A percentile compares a stretch with the other conserved stretches of the same genome.
Conservation (phyloP, 2,797 vertebrate genomes). For the Cephalopachus bancanus region DNA sequence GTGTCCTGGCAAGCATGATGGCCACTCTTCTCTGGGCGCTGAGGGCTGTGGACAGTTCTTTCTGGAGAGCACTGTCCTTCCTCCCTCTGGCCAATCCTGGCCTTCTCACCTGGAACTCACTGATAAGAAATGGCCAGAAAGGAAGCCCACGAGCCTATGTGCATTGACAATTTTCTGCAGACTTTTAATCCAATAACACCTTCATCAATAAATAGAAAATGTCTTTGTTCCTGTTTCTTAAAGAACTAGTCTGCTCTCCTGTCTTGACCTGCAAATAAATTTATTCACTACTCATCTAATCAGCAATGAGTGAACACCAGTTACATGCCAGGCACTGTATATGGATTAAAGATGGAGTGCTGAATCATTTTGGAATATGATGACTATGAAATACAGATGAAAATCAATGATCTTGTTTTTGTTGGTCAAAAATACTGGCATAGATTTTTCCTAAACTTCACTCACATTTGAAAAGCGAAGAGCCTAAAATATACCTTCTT, state of each 20-base stretch:
- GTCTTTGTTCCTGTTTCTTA: slow-evolving; percentile 3
- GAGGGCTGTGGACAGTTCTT: neutral
- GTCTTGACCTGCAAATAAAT: neutral
- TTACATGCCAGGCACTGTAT: neutral
- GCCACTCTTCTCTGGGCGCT: neutral
- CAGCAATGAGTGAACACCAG: neutral
- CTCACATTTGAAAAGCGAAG: neutral
- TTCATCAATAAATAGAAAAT: slow-evolving; percentile 22
- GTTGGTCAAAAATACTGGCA: slow-evolving; percentile 22
- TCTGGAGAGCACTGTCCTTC: neutral
- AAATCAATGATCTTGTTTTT: slow-evolving; percentile 42
- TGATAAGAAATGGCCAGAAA: slow-evolving; percentile 15
- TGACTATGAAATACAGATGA: neutral
- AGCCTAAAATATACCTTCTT: neutral
- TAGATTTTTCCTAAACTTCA: neutral
- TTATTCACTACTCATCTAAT: neutral
- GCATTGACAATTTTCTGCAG: neutral
- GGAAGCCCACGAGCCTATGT: neutral
- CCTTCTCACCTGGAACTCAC: neutral
- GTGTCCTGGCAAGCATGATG: slow-evolving; percentile 47
- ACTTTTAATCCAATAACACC: neutral
- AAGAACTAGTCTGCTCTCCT: slow-evolving; percentile 8
- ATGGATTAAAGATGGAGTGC: neutral
- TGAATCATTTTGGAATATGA: neutral
- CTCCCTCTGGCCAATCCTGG: neutral